These are phyloP conservation scores for Diarsia rubi DNA, from an alignment of 2,888 invertebrate genomes.

Conservation along the genomic window DNA sequence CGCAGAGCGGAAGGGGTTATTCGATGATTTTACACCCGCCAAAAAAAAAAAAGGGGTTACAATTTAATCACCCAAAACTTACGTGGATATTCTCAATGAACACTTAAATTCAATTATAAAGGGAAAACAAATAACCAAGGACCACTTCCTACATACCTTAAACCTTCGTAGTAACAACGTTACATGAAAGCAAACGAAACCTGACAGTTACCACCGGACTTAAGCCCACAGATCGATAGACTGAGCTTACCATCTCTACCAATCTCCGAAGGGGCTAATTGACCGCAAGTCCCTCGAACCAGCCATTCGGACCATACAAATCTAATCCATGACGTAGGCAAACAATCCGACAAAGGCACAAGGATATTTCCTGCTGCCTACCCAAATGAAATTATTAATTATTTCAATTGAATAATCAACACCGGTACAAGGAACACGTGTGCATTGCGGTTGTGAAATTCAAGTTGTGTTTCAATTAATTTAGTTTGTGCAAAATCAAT, in stretches of 20 bases:
- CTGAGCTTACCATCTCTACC: slow-evolving; percentile 17
- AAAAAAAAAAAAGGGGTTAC: too few species aligned
- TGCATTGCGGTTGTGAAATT: slow-evolving; percentile 4
- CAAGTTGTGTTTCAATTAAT: slow-evolving; percentile 2
- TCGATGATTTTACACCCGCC: too few species aligned
- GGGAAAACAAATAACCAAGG: not conserved
- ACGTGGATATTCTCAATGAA: not conserved
- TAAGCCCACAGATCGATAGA: slow-evolving; percentile 19
- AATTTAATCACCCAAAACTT: not conserved
- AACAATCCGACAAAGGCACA: slow-evolving; percentile 5
- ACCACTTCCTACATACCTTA: not conserved
- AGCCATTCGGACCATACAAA: slow-evolving; percentile 17
- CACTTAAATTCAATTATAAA: slow-evolving; percentile 11
- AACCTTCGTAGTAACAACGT: slow-evolving; percentile 5
- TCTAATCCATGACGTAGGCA: not conserved
- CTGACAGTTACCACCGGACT: not conserved
- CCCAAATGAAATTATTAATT: slow-evolving; percentile 37
- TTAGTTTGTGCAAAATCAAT: slow-evolving; percentile 27
- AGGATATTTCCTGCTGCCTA: slow-evolving; percentile 10
- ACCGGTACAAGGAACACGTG: not conserved
- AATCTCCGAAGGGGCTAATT: slow-evolving; percentile 32
- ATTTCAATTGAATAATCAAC: slow-evolving; percentile 26
- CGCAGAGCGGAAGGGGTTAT: too few species aligned
- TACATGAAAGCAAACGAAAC: slow-evolving; percentile 9
- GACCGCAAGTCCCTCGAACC: slow-evolving; percentile 30